Evolutionary conservation across 2,888 invertebrate species (phyloP), one percentile per base, ranked within the genome.

Genomic region (Eustalomyia histrio): DNA sequence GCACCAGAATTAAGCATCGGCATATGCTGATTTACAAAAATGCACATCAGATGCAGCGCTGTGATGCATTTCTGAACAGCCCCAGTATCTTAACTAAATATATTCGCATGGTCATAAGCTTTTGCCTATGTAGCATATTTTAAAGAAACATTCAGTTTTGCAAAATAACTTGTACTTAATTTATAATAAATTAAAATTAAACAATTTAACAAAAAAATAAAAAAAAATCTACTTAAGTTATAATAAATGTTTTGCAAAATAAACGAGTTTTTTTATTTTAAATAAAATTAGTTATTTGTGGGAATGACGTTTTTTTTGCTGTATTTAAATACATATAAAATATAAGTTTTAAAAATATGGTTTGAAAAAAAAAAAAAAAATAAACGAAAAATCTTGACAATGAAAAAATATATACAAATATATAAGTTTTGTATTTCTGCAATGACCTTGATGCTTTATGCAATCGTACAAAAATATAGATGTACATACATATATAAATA

Each of bases 391-490:
- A 24, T 24, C 7, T 63, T 76, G 80, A 80, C 80, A 76, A 58
- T 80, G 71, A 80, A 61, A 29, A 29, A 29, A 6, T 6, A 6
- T 21, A 35, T 9, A 17, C 64, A 71, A 35, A 53, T 61, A 8
- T 12, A 3, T n/a, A 35, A 16, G 1, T 39, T 43, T 29, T 53
- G 10, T 58, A 47, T 60, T 52, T 18, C 3, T 57, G 57, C 16
- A 39, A 17, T 74, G 67, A 69, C 80, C 80, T 80, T 80, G 80
- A 80, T 35, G 64, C 58, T 65, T 35, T 29, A 52, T 73, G 65
- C 68, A 76, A 80, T 53, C 80, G 76, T 64, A 60, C 57, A 80
- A 64, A 55, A 58, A 10, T 58, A 17, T 21, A 24, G 58, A 47
- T 39, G 39, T 58, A 57, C 3, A 29, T 24, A 21, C 57, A 7